Conservation (phyloP, 2,797 vertebrate genomes). For the Discoglossus pictus region DNA sequence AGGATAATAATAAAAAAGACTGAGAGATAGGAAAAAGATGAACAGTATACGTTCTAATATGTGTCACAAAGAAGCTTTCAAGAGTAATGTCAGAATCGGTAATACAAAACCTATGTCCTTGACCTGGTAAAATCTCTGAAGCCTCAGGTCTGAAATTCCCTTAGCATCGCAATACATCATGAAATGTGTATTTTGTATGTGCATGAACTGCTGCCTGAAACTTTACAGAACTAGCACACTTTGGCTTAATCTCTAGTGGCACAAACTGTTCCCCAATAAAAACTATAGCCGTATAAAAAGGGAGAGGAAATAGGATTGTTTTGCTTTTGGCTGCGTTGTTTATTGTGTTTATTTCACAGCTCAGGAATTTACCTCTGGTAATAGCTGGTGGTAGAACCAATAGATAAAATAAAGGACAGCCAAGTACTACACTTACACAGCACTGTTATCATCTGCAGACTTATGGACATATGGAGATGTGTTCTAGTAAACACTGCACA, state of each 20-base stretch:
- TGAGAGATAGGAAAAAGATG: too few species aligned
- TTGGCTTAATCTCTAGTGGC: constrained; percentile 31
- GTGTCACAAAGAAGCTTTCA: too few species aligned
- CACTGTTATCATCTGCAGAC: constrained; percentile 10
- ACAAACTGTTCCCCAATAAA: constrained; percentile 14
- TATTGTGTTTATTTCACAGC: constrained; percentile 40
- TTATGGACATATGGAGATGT: too few species aligned
- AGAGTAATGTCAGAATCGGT: too few species aligned
- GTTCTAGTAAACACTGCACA: too few species aligned
- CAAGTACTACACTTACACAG: constrained; percentile 18
- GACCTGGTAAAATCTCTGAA: too few species aligned
- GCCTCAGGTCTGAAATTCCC: too few species aligned
- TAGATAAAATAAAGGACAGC: constrained; percentile 18
- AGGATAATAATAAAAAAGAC: too few species aligned
- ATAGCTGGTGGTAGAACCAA: constrained; percentile 27
- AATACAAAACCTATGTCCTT: too few species aligned
- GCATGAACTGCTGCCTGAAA: not conserved
- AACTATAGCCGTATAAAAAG: not conserved
- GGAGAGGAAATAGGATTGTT: constrained; percentile 16
- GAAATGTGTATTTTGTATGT: too few species aligned
- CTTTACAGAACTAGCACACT: constrained; percentile 23
- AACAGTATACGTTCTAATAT: too few species aligned
- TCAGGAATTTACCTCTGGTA: constrained; percentile 35
- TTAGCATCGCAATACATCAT: too few species aligned
- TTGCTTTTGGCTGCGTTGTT: constrained; percentile 36